Evolutionary conservation across 2,888 invertebrate species (phyloP).

Genomic region (Coelopa pilipes): DNA sequence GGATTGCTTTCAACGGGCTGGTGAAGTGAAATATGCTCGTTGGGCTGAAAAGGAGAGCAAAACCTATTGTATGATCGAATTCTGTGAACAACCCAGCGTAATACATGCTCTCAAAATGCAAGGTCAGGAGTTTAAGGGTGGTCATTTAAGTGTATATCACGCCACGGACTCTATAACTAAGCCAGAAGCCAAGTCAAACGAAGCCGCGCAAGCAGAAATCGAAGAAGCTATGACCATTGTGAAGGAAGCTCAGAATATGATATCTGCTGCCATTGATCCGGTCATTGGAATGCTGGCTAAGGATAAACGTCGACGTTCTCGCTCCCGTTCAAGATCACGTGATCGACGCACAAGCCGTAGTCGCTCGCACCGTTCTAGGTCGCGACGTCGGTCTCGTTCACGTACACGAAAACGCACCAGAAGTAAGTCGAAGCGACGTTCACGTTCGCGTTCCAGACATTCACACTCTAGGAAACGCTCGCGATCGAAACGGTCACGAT

Average conservation of each 20-base stretch:
- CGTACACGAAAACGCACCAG: constrained; percentile 68
- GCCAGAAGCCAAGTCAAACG: constrained; percentile 94
- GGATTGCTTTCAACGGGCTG: constrained; percentile 85
- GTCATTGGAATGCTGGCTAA: constrained; percentile 88
- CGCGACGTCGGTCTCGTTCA: constrained; percentile 72
- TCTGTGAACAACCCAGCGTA: constrained; percentile 90
- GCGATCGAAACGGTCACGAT: constrained; percentile 68
- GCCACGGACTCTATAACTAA: constrained; percentile 91
- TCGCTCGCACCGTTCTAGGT: constrained; percentile 72
- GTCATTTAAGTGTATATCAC: constrained; percentile 80
- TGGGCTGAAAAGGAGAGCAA: constrained; percentile 86
- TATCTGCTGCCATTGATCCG: constrained; percentile 93
- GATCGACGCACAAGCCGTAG: constrained; percentile 76
- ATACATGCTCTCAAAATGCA: constrained; percentile 87
- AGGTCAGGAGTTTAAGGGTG: constrained; percentile 80
- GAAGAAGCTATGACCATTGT: constrained; percentile 97
- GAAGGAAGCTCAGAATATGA: constrained; percentile 94
- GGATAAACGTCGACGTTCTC: constrained; percentile 76
- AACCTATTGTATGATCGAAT: constrained; percentile 90
- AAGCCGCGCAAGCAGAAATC: constrained; percentile 94
- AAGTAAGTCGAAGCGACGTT: constrained; percentile 58
- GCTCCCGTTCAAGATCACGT: constrained; percentile 68
- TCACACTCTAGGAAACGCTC: constrained; percentile 69
- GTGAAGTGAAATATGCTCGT: constrained; percentile 94
- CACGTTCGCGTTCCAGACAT: constrained; percentile 74